Conservation (phyloP, 2,888 invertebrate species). For the Erpobdella octoculata region DNA sequence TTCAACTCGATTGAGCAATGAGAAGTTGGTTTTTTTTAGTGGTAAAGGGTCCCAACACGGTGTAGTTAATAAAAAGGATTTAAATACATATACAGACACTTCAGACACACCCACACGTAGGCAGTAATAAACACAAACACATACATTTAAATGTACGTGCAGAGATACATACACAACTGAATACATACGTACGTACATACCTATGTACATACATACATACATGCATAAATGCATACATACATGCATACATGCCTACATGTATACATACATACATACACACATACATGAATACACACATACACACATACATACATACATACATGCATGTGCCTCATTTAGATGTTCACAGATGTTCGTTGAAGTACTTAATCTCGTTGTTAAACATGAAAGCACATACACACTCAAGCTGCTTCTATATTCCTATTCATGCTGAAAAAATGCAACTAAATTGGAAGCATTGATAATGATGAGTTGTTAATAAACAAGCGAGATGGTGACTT, state of each 20-base stretch:
- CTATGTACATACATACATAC: background rate
- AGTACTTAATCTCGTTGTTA: background rate
- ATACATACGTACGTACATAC: background rate
- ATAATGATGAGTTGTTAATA: background rate
- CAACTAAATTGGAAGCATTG: background rate
- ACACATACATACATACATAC: conserved; percentile 1
- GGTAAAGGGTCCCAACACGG: too few relatives aligned
- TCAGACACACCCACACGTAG: too few relatives aligned
- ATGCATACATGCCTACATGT: background rate
- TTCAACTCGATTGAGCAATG: too few relatives aligned
- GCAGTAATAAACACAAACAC: conserved; percentile 1
- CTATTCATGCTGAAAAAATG: background rate
- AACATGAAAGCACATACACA: background rate
- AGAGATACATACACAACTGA: background rate
- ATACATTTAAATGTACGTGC: too few relatives aligned
- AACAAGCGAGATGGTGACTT: background rate
- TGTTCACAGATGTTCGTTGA: background rate
- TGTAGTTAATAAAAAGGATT: too few relatives aligned
- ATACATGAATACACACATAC: too few relatives aligned
- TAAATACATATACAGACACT: too few relatives aligned
- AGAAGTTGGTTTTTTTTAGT: too few relatives aligned
- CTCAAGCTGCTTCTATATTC: background rate
- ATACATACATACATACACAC: too few relatives aligned
- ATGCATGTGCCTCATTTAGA: background rate
- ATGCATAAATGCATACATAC: background rate